Percentiles rank a stretch among this genome's conserved stretches.
Conservation (phyloP, 2,113 vertebrate genomes). For the Xiphophorus hellerii region DNA sequence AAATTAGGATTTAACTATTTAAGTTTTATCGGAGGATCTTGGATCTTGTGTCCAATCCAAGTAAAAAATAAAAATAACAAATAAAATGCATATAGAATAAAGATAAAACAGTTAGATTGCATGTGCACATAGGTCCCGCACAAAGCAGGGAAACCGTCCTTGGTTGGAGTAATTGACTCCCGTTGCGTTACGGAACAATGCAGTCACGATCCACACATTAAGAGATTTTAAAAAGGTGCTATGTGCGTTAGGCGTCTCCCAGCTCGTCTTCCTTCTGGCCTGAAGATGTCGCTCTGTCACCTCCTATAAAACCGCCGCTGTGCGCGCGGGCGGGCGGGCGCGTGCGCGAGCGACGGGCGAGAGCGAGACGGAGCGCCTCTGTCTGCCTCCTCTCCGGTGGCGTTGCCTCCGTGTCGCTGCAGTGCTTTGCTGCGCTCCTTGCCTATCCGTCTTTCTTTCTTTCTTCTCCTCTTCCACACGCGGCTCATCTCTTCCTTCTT, state of each 20-base stretch:
- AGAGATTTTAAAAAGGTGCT: background rate
- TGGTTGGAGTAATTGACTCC: background rate
- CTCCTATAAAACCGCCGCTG: slow-evolving; percentile 5
- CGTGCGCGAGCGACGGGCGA: slow-evolving; percentile 21
- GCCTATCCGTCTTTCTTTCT: slow-evolving; percentile 19
- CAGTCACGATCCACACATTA: background rate
- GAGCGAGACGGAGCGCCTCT: slow-evolving; percentile 49
- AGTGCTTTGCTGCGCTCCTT: slow-evolving; percentile 55
- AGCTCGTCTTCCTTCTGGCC: slow-evolving; percentile 13
- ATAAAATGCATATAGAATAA: background rate
- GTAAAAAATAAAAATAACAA: background rate
- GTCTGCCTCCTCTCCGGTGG: slow-evolving; percentile 62
- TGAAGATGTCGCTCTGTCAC: slow-evolving; percentile 66
- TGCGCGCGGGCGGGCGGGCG: slow-evolving; percentile 32
- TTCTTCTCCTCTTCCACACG: slow-evolving; percentile 38
- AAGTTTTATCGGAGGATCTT: background rate
- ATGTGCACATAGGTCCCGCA: background rate
- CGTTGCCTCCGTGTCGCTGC: slow-evolving; percentile 65
- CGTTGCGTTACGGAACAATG: background rate
- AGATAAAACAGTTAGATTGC: background rate
- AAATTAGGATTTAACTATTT: background rate
- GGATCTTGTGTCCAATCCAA: background rate
- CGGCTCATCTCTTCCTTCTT: slow-evolving; percentile 40
- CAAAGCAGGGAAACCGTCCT: background rate
- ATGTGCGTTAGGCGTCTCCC: slow-evolving; percentile 11